Evolutionary conservation across 2,888 invertebrate genomes (phyloP), one percentile per base, ranked within the genome.

Genomic region (Stomorhina lunata): DNA sequence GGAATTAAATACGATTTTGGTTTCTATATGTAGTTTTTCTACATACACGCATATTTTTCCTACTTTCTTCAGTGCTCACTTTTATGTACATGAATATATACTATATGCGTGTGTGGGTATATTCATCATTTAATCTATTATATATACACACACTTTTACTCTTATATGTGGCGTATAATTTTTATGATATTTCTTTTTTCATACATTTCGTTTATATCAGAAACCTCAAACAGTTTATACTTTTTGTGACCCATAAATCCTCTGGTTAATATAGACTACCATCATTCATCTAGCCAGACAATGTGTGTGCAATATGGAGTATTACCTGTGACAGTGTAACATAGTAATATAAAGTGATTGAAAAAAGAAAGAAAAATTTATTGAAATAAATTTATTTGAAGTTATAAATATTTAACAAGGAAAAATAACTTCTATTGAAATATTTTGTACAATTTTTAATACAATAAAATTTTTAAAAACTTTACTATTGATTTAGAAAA

Each of bases 1-100:
- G 12, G 72, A 72, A 61, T 72, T 72, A 61, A 72, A 72, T 37
- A 4, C 15, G 37, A 50, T 59, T 61, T 50, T 37, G 34, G 68
- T 57, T 59, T 27, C 17, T 68, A n/a, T 22, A 22, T 37, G 40
- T 22, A 50, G 48, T 53, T 27, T 27, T 53, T n/a, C 27, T 22
- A 22, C 53, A 53, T 27, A 34, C 34, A 34, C 12, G 3, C 12
- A 22, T 45, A 45, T 45, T 45, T 10, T 22, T 43, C 4, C 17
- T 17, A 43, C 43, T 17, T 17, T 12, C 5, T 20, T 17, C 15
- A 7, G 20, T 20, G 20, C 20, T 20, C 2, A 20, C 17, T 7
- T 45, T 48, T 22, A 22, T n/a, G n/a, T n/a, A n/a, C n/a, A n/a
- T n/a, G n/a, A n/a, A n/a, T n/a, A n/a, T n/a, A n/a, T n/a, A n/a